Conservation (phyloP, 2,797 vertebrate genomes). For the Sebastes hubbsi region DNA sequence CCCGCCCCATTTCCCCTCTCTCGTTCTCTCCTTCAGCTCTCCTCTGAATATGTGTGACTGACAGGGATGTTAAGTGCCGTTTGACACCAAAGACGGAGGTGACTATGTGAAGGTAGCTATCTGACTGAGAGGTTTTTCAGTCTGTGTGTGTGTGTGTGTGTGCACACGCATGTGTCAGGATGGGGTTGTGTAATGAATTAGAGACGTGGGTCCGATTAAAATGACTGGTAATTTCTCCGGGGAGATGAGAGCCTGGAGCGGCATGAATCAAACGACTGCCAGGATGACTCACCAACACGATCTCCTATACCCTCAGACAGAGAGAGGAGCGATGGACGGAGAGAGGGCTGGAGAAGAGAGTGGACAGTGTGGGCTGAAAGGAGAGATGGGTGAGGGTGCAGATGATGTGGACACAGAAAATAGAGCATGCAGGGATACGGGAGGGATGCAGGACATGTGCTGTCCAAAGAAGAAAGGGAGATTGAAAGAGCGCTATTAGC, state of each 20-base stretch:
- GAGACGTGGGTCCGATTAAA: conserved; percentile 87
- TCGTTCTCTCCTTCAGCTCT: conserved; percentile 73
- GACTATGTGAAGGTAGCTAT: conserved; percentile 77
- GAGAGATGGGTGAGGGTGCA: background rate
- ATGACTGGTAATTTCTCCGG: conserved; percentile 88
- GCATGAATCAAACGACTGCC: conserved; percentile 78
- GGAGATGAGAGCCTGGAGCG: conserved; percentile 77
- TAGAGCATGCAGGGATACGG: background rate
- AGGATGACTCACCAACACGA: conserved; percentile 73
- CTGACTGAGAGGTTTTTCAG: conserved; percentile 71
- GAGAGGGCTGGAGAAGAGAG: conserved; percentile 11
- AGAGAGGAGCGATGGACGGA: conserved; percentile 45
- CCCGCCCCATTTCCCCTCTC: conserved; percentile 39
- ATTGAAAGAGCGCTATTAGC: conserved; percentile 53
- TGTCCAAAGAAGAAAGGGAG: conserved; percentile 22
- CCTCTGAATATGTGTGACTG: conserved; percentile 83
- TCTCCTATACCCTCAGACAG: conserved; percentile 30
- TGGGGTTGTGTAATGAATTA: conserved; percentile 84
- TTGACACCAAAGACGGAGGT: conserved; percentile 86
- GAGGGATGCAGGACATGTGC: conserved; percentile 1
- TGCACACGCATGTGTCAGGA: conserved; percentile 63
- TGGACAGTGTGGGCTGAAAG: conserved; percentile 25
- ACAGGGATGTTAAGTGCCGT: conserved; percentile 88
- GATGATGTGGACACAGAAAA: background rate
- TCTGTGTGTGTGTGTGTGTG: conserved; percentile 31